phyloP scores from a whole-genome alignment of 2,797 vertebrate genomes.

The Carapus acus region DNA sequence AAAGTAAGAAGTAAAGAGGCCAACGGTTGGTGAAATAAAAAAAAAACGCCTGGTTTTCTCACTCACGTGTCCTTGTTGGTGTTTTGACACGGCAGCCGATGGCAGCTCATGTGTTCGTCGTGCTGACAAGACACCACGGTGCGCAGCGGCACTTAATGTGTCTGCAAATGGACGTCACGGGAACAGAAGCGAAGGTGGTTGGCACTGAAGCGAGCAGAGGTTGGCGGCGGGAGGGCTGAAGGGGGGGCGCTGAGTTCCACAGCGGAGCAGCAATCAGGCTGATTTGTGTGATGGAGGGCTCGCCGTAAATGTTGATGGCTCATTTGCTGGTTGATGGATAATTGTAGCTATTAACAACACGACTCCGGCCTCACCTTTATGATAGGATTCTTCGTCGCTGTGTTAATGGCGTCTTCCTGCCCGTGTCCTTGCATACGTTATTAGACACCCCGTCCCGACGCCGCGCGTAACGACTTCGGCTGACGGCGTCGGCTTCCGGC shows the following conservation, averaged over 20 bases:
- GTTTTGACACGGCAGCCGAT: slow-evolving; percentile 10
- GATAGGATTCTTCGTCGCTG: slow-evolving; percentile 49
- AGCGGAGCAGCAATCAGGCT: slow-evolving; percentile 49
- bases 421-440: slow-evolving; percentile 57
- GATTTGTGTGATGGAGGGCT: slow-evolving; percentile 61
- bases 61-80: too few species aligned
- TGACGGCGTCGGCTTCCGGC: slow-evolving; percentile 25
- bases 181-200: slow-evolving; percentile 37
- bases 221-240: slow-evolving; percentile 18
- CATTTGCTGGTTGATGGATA: slow-evolving; percentile 63
- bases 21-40: too few species aligned
- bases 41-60: too few species aligned
- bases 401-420: slow-evolving; percentile 58
- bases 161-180: slow-evolving; percentile 26
- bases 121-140: neutral
- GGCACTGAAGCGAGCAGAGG: slow-evolving; percentile 36
- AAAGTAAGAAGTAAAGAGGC: too few species aligned
- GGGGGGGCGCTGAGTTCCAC: slow-evolving; percentile 23
- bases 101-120: neutral
- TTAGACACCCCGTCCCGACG: slow-evolving; percentile 33
- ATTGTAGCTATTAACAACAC: slow-evolving; percentile 64
- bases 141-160: slow-evolving; percentile 27
- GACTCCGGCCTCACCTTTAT: slow-evolving; percentile 62
- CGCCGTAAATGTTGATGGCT: slow-evolving; percentile 58
- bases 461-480: slow-evolving; percentile 41